Evolutionary conservation across 2,113 vertebrate species (phyloP).

Genomic region (Erinaceus europaeus): DNA sequence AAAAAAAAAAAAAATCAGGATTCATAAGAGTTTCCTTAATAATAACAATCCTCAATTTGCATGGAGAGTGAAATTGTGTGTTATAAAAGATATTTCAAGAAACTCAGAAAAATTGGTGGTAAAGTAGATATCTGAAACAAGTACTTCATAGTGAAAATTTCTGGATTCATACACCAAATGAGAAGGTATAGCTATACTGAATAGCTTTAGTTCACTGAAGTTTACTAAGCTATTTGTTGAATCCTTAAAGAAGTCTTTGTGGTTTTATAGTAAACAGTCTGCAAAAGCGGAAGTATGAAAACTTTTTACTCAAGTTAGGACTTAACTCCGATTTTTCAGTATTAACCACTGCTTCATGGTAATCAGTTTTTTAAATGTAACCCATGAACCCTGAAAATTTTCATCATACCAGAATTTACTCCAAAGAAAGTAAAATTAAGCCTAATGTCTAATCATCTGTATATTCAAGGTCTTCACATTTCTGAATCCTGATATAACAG

Average conservation of each 20-base stretch:
- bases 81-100: slow-evolving; percentile 38
- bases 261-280: slow-evolving; percentile 56
- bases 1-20: too few species aligned
- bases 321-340: slow-evolving; percentile 64
- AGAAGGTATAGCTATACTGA: slow-evolving; percentile 44
- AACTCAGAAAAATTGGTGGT: slow-evolving; percentile 51
- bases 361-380: slow-evolving; percentile 81
- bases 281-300: slow-evolving; percentile 60
- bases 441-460: slow-evolving; percentile 80
- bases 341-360: slow-evolving; percentile 58
- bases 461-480: slow-evolving; percentile 79
- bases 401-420: slow-evolving; percentile 80
- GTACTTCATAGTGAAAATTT: slow-evolving; percentile 43
- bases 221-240: slow-evolving; percentile 47
- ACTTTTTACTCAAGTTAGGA: slow-evolving; percentile 60
- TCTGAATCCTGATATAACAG: too few species aligned
- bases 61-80: slow-evolving; percentile 49
- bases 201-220: slow-evolving; percentile 38
- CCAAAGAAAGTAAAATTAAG: slow-evolving; percentile 74
- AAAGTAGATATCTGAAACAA: slow-evolving; percentile 41
- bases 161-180: slow-evolving; percentile 34
- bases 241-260: slow-evolving; percentile 44
- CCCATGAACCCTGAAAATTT: slow-evolving; percentile 87
- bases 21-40: slow-evolving; percentile 82
- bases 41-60: slow-evolving; percentile 54